Evolutionary conservation across 2,888 invertebrate genomes (phyloP).

Genomic region (Coenonympha glycerion): DNA sequence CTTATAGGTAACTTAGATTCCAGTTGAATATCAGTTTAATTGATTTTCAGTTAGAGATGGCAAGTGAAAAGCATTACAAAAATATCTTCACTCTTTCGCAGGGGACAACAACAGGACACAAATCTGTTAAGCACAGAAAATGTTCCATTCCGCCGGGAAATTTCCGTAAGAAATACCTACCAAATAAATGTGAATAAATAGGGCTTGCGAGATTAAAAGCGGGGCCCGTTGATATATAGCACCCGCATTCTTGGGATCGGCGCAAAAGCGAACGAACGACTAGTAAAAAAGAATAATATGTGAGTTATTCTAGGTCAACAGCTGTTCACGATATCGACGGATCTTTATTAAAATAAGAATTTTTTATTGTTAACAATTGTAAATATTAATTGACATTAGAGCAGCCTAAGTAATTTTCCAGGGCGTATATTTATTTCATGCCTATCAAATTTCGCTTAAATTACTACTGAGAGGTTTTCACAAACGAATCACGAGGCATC

Average conservation of each 20-base stretch:
- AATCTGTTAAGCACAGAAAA: slow-evolving; percentile 65
- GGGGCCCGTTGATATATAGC: slow-evolving; percentile 61
- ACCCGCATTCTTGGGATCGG: slow-evolving; percentile 11
- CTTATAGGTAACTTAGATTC: too few species aligned
- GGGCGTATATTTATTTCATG: too few species aligned
- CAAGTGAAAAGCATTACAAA: neutral
- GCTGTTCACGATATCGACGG: neutral
- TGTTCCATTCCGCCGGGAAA: slow-evolving; percentile 37
- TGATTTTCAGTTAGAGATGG: too few species aligned
- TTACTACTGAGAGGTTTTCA: too few species aligned
- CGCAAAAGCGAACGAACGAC: slow-evolving; percentile 7
- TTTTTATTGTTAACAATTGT: too few species aligned
- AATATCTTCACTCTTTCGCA: slow-evolving; percentile 1
- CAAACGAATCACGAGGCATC: too few species aligned
- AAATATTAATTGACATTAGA: too few species aligned
- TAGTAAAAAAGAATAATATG: slow-evolving; percentile 9
- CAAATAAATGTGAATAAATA: slow-evolving; percentile 71
- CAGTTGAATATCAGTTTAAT: too few species aligned
- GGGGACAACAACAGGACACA: slow-evolving; percentile 43
- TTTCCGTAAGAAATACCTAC: slow-evolving; percentile 69
- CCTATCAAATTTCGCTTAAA: too few species aligned
- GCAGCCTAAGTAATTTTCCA: too few species aligned
- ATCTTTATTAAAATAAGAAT: neutral
- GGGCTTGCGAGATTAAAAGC: slow-evolving; percentile 65
- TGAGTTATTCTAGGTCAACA: slow-evolving; percentile 6